These are phyloP conservation scores for Aphidius ervi DNA, from an alignment of 1,140 invertebrate genomes.

Conservation along the genomic window DNA sequence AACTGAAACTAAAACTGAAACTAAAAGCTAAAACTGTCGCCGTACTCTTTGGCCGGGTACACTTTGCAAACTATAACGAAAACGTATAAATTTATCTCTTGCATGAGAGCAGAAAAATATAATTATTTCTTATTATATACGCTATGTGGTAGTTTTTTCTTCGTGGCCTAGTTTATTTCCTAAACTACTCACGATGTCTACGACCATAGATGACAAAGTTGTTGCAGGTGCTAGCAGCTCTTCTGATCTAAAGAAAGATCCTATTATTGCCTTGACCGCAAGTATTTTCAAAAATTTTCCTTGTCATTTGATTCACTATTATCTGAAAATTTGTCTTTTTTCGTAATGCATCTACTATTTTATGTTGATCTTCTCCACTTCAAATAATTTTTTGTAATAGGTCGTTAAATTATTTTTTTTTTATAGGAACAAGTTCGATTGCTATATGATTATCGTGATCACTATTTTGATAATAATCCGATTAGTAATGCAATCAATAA, in stretches of 20 bases:
- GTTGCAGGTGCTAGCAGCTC: conserved; percentile 47
- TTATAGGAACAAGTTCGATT: conserved; percentile 63
- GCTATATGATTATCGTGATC: conserved; percentile 68
- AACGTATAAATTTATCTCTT: too few species aligned
- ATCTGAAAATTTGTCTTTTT: background rate
- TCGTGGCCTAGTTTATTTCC: too few species aligned
- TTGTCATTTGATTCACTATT: too few species aligned
- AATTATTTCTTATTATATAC: too few species aligned
- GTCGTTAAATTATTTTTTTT: conserved; percentile 15
- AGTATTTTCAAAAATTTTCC: background rate
- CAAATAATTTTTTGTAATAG: conserved; percentile 9
- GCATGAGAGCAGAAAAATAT: too few species aligned
- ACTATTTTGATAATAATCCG: conserved; percentile 74
- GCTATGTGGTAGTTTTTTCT: too few species aligned
- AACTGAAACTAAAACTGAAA: too few species aligned
- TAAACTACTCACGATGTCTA: conserved; percentile 35
- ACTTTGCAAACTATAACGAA: too few species aligned
- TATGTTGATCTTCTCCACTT: conserved; percentile 14
- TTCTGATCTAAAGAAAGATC: conserved; percentile 47
- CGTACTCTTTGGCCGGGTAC: background rate
- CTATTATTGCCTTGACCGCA: conserved; percentile 48
- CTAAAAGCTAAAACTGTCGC: too few species aligned
- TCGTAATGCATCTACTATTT: conserved; percentile 2
- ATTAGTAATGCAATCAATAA: conserved; percentile 67
- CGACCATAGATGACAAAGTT: conserved; percentile 50